Evolutionary conservation across 2,797 vertebrate species (phyloP).

Genomic region (Scolopax bukidnonensis): DNA sequence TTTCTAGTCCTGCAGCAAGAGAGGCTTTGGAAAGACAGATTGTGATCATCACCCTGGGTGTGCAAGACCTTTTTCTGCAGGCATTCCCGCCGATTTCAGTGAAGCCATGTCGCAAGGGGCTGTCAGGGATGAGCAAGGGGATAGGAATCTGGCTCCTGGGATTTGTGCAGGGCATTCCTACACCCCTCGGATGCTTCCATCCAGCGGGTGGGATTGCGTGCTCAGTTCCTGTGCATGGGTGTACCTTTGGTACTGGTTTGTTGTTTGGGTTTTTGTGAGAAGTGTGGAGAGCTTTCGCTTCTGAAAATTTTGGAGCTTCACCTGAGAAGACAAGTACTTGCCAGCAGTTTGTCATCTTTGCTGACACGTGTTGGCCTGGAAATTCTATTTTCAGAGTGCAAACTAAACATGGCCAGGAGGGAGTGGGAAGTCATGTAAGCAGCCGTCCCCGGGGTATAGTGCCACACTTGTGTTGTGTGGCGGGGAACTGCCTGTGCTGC

Average conservation of each 20-base stretch:
- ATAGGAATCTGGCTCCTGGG: neutral
- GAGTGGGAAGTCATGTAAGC: constrained; percentile 20
- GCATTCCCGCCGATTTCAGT: neutral
- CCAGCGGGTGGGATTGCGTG: fast-evolving
- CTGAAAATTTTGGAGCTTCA: neutral
- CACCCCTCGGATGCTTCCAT: neutral
- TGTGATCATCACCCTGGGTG: neutral
- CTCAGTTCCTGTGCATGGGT: neutral
- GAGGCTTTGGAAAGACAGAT: neutral
- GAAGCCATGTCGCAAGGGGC: neutral
- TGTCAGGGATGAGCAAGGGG: neutral
- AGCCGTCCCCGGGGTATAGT: neutral
- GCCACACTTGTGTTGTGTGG: neutral
- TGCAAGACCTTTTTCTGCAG: neutral
- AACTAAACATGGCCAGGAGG: neutral
- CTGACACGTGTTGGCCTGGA: neutral
- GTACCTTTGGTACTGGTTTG: neutral
- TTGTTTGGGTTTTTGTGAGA: neutral
- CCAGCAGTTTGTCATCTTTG: neutral
- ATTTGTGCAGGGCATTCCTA: neutral
- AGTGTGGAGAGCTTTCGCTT: neutral
- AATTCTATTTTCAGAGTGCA: constrained; percentile 19
- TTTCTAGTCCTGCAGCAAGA: neutral
- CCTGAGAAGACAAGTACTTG: neutral
- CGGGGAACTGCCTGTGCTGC: neutral